These are phyloP conservation scores for Yponomeuta cagnagella DNA, from an alignment of 2,888 invertebrate genomes.

Conservation along the genomic window DNA sequence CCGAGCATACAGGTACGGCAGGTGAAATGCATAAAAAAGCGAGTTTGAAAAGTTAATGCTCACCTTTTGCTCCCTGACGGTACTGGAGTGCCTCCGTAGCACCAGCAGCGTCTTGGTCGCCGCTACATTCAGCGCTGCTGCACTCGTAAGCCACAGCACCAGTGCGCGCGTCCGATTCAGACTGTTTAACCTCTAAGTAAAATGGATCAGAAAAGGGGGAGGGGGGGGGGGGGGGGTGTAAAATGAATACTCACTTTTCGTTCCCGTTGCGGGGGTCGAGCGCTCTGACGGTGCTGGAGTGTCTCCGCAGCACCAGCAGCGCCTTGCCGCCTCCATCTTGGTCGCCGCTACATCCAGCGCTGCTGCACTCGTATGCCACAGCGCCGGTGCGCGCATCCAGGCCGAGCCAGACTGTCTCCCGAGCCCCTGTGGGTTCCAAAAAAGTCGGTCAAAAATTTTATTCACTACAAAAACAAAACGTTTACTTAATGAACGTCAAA, in stretches of 20 bases:
- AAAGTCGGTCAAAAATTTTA: neutral
- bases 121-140: slow-evolving; percentile 82
- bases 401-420: slow-evolving; percentile 90
- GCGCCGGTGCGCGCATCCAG: slow-evolving; percentile 84
- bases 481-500: too few relatives aligned
- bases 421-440: slow-evolving; percentile 77
- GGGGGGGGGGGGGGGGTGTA: neutral
- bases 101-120: slow-evolving; percentile 82
- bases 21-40: neutral
- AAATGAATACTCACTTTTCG: slow-evolving; percentile 80
- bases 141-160: slow-evolving; percentile 88
- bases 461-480: too few relatives aligned
- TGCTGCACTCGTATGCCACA: slow-evolving; percentile 85
- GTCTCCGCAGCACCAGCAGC: slow-evolving; percentile 86
- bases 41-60: slow-evolving; percentile 24
- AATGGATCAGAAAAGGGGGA: neutral
- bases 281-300: slow-evolving; percentile 92
- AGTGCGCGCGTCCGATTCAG: slow-evolving; percentile 84
- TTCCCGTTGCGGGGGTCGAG: slow-evolving; percentile 89
- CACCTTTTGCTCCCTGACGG: slow-evolving; percentile 91
- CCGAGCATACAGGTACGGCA: too few relatives aligned
- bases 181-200: slow-evolving; percentile 68
- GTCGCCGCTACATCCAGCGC: slow-evolving; percentile 83
- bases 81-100: slow-evolving; percentile 88
- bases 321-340: slow-evolving; percentile 60